Percentiles rank a stretch among this genome's conserved stretches.
These are phyloP conservation scores for Rhea americana DNA, from an alignment of 2,113 vertebrate species.

Conservation along the genomic window DNA sequence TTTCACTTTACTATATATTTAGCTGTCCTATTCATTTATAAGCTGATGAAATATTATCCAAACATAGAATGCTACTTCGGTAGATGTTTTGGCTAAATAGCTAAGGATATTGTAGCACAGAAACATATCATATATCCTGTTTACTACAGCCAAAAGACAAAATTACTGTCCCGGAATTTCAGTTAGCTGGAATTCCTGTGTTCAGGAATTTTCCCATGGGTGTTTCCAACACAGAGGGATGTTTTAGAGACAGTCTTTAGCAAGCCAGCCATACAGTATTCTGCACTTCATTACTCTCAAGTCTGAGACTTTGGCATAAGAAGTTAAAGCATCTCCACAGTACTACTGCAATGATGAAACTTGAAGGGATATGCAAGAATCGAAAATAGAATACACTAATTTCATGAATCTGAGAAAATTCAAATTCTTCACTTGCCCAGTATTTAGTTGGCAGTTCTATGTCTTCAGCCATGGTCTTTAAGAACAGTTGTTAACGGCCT, in stretches of 20 bases:
- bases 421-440: background rate
- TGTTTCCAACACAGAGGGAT: constrained; percentile 3
- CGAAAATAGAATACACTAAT: background rate
- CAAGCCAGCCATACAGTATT: background rate
- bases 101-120: constrained; percentile 47
- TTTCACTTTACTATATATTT: constrained; percentile 57
- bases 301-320: background rate
- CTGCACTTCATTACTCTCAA: background rate
- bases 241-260: background rate
- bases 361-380: background rate
- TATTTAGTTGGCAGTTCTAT: background rate
- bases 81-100: constrained; percentile 66
- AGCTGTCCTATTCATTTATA: constrained; percentile 55
- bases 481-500: background rate
- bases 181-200: constrained; percentile 43
- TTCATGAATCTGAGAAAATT: background rate
- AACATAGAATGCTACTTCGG: constrained; percentile 15
- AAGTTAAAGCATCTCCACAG: background rate
- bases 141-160: constrained; percentile 47
- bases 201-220: constrained; percentile 65
- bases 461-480: background rate
- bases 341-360: background rate
- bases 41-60: constrained; percentile 59
- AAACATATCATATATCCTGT: constrained; percentile 46
- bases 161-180: constrained; percentile 64